phyloP scores from a whole-genome alignment of 1,140 invertebrate species.

The Chrysoperla carnea region DNA sequence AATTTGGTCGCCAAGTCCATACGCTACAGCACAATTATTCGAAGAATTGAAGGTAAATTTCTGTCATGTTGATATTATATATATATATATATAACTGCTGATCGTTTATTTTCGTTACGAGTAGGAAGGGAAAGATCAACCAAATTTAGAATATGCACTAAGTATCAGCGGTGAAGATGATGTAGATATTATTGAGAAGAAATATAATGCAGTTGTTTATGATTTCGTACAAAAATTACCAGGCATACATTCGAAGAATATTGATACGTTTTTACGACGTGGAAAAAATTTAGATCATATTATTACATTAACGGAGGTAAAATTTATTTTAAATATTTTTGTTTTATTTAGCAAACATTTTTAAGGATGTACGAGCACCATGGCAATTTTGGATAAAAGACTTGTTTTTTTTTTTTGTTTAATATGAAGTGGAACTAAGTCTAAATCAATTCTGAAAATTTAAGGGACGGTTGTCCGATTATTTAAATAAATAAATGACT shows the following conservation, averaged over 20 bases:
- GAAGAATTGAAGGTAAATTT: slow-evolving; percentile 57
- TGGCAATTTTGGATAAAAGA: too few relatives aligned
- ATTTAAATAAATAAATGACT: too few relatives aligned
- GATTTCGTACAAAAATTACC: slow-evolving; percentile 85
- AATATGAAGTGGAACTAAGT: too few relatives aligned
- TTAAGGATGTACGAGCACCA: background rate
- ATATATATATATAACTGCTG: background rate
- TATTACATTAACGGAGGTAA: slow-evolving; percentile 33
- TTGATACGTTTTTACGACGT: slow-evolving; percentile 58
- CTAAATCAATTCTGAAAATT: background rate
- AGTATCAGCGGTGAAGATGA: slow-evolving; percentile 43
- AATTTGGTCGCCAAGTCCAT: slow-evolving; percentile 90
- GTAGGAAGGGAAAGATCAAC: slow-evolving; percentile 58
- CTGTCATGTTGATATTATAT: background rate
- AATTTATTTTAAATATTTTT: background rate
- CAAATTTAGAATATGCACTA: slow-evolving; percentile 46
- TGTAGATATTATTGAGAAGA: slow-evolving; percentile 34
- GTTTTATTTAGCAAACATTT: background rate
- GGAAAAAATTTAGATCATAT: slow-evolving; percentile 55
- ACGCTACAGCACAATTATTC: slow-evolving; percentile 89
- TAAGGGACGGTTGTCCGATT: too few relatives aligned
- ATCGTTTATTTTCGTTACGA: slow-evolving; percentile 1
- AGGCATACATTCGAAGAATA: slow-evolving; percentile 77
- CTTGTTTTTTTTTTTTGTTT: background rate
- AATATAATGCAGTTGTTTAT: slow-evolving; percentile 58